Conservation (phyloP, 2,113 vertebrate genomes). For the Suncus etruscus region DNA sequence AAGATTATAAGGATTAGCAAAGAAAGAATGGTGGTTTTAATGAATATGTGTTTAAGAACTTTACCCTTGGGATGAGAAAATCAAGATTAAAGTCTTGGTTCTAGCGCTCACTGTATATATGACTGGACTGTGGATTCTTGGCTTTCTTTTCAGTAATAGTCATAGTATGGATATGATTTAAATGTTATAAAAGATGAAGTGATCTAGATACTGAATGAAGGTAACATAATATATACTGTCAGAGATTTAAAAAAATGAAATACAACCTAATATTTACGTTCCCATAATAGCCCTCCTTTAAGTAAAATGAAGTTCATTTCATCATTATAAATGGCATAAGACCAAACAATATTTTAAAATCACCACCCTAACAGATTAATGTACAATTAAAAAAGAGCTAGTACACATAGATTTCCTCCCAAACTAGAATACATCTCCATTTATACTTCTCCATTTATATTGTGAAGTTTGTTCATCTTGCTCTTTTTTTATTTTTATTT, state of each 20-base stretch:
- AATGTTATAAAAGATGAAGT: neutral
- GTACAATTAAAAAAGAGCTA: slow-evolving; percentile 50
- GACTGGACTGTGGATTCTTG: neutral
- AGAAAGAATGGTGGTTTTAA: neutral
- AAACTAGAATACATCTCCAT: neutral
- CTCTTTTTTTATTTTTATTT: no score
- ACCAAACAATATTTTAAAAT: slow-evolving; percentile 54
- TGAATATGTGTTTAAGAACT: neutral
- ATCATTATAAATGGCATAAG: slow-evolving; percentile 42
- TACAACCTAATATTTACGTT: neutral
- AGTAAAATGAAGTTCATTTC: slow-evolving; percentile 42
- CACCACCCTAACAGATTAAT: slow-evolving; percentile 28
- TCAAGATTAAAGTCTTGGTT: neutral
- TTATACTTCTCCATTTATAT: neutral
- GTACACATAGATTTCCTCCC: neutral
- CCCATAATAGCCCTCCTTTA: slow-evolving; percentile 10
- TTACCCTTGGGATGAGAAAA: neutral
- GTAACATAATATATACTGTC: no score
- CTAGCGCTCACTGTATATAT: neutral
- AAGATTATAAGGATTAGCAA: neutral
- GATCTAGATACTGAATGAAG: neutral
- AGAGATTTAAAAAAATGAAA: neutral
- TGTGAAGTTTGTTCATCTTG: neutral
- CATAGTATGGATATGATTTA: neutral
- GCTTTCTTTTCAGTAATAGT: neutral